Evolutionary conservation across 2,797 vertebrate species (phyloP).

Genomic region (Chaetodon trifasciatus): DNA sequence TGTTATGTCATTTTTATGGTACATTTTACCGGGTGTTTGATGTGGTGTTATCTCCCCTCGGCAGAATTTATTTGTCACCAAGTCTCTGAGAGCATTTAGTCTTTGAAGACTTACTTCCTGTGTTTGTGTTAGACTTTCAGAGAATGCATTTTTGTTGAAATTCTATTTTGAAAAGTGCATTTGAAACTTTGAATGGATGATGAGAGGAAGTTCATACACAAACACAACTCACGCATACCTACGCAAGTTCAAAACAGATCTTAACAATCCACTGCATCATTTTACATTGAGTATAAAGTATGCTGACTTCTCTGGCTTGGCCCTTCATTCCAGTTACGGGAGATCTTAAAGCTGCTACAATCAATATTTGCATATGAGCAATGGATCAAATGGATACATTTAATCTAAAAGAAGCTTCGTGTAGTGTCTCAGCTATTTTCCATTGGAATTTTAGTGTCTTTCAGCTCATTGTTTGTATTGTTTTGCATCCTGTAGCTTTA

Average conservation of each 20-base stretch:
- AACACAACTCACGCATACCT: too few species aligned
- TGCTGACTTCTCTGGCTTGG: too few species aligned
- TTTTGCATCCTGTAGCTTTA: conserved; percentile 15
- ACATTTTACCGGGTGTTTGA: conserved; percentile 28
- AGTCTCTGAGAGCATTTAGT: not conserved
- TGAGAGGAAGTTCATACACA: not conserved
- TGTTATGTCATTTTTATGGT: conserved; percentile 41
- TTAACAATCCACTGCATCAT: not conserved
- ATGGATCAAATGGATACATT: not conserved
- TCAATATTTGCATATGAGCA: not conserved
- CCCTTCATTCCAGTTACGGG: not conserved
- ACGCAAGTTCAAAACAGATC: not conserved
- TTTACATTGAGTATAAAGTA: not conserved
- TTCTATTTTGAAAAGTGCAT: not conserved
- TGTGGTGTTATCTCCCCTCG: conserved; percentile 13
- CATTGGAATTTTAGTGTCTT: conserved; percentile 14
- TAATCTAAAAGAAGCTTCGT: not conserved
- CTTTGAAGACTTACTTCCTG: not conserved
- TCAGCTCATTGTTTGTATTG: conserved; percentile 20
- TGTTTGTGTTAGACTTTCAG: not conserved
- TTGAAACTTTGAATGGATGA: not conserved
- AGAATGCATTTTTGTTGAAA: not conserved
- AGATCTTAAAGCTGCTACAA: not conserved
- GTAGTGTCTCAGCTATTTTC: not conserved
- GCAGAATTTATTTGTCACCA: conserved; percentile 16